A percentile compares a stretch with the other conserved stretches of the same genome.
Evolutionary conservation across 2,888 invertebrate species (phyloP).

Genomic region (Anticlea derivata): DNA sequence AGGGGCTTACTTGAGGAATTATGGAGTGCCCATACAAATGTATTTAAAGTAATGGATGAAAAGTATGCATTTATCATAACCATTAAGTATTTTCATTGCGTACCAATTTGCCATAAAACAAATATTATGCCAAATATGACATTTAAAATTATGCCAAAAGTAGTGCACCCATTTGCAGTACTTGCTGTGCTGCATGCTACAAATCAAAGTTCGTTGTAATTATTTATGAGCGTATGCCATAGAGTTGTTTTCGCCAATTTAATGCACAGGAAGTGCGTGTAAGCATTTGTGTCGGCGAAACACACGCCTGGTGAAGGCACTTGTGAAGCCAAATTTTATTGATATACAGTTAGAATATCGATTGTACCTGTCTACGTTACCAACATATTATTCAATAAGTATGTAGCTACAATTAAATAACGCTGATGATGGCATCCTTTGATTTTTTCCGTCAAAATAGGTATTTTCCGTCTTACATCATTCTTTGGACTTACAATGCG

Average conservation of each 20-base stretch:
- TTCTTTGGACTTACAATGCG: slow-evolving; percentile 27
- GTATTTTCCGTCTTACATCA: slow-evolving; percentile 28
- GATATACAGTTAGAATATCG: slow-evolving; percentile 42
- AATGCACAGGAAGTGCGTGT: slow-evolving; percentile 75
- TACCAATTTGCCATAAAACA: no score
- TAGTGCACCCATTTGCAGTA: no score
- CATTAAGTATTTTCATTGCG: no score
- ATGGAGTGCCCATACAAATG: no score
- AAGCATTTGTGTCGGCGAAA: slow-evolving; percentile 68
- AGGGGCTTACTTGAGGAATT: no score
- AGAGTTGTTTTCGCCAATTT: slow-evolving; percentile 57
- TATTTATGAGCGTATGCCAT: slow-evolving; percentile 18
- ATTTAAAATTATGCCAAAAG: no score
- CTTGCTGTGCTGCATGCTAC: no score
- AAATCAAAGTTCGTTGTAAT: slow-evolving; percentile 11
- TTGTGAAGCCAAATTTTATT: slow-evolving; percentile 48
- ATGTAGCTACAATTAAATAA: not conserved
- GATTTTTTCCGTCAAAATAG: slow-evolving; percentile 34
- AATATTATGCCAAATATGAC: no score
- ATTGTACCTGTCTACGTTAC: not conserved
- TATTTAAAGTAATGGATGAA: no score
- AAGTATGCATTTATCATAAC: no score
- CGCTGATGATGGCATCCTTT: slow-evolving; percentile 30
- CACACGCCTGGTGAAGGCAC: slow-evolving; percentile 48
- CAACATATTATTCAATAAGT: no score